Evolutionary conservation across 1,140 invertebrate species (phyloP), one percentile per base, ranked within the genome.

Genomic region (Pectinophora gossypiella): DNA sequence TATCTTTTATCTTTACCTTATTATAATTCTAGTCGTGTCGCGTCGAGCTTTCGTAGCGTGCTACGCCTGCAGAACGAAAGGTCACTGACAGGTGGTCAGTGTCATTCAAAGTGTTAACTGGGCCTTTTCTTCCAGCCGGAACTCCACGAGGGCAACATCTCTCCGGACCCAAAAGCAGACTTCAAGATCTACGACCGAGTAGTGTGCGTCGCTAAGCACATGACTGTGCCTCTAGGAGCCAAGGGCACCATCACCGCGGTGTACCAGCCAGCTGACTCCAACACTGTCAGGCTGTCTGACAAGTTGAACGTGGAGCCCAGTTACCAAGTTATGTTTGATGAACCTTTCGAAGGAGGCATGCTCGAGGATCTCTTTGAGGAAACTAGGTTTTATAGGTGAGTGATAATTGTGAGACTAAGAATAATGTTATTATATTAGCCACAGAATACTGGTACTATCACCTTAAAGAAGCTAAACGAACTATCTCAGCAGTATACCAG

Each of bases 131-230:
- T 7, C 44, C 64, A 92, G 90, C 77, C 89, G 58, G 85, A 89
- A 62, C 61, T 90, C 23, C 81, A 88, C 65, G 69, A 78, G 20
- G 86, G 91, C 63, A 83, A 88, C 73, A 50, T 89, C 45, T 64
- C 90, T 1, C 92, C 95, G 0, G 96, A 97, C 85, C 84, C 90
- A 0, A 86, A 77, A 12, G 90, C 92, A 0, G 89, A 89, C 2
- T 94, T 91, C 73, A 63, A 89, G 55, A 65, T 99, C 36, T 94
- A 95, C 59, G 97, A 99, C 76, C 90, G 97, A 49, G 92, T 99
- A 32, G 91, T 98, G 1, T 92, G 93, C 63, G 91, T 95, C 0
- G 89, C 93, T 23, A 90, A 92, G 40, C 91, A 91, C 43, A 94
- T 92, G 62, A 90, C 91, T 1, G 95, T 97, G 6, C 96, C 96